Conservation (phyloP, 2,113 vertebrate species). For the Grammomys dolichurus region DNA sequence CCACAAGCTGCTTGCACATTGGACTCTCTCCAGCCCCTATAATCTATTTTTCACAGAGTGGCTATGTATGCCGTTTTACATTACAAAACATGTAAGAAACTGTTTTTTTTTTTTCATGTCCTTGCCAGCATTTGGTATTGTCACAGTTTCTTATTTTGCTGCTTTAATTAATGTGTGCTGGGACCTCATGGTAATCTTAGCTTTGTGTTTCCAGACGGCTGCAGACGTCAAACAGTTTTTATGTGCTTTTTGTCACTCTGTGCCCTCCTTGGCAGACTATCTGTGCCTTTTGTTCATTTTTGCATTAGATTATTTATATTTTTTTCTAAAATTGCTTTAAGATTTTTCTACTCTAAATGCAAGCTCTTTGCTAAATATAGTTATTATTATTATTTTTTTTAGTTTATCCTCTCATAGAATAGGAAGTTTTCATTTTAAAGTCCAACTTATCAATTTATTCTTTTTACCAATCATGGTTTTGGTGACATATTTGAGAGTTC, state of each 20-base stretch:
- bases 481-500: not conserved
- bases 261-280: not conserved
- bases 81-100: not conserved
- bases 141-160: not conserved
- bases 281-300: not conserved
- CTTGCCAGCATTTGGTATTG: not conserved
- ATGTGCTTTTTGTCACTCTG: not conserved
- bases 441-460: not conserved
- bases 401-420: not conserved
- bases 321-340: not conserved
- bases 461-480: not conserved
- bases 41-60: not conserved
- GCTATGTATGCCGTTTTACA: not conserved
- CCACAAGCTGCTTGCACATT: too few relatives aligned
- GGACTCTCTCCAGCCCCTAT: not conserved
- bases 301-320: not conserved
- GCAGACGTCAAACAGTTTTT: not conserved
- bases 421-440: conserved; percentile 8
- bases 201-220: not conserved
- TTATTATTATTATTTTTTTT: not conserved
- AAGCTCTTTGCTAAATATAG: not conserved
- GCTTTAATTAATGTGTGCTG: not conserved
- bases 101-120: not conserved
- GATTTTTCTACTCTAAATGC: not conserved
- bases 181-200: not conserved